Evolutionary conservation across 2,797 vertebrate genomes (phyloP), one percentile per base, ranked within the genome.

Genomic region (Centropyge bicolor): DNA sequence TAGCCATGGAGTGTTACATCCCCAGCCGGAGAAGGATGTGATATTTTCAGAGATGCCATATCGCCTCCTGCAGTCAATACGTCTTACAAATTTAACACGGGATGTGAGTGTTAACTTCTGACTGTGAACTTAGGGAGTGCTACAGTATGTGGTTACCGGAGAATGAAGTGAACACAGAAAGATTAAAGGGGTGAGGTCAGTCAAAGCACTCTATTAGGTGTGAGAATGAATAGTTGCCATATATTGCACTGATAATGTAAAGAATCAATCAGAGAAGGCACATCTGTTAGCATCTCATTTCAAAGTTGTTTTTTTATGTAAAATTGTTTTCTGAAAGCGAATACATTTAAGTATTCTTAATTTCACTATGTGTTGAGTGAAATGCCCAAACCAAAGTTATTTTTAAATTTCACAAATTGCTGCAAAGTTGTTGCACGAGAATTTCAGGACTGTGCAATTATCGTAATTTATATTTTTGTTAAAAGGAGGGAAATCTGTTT

Each of bases 21-120:
- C 85, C 57, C 82, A 79, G 77, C 67, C 59, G 41, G 76, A 69
- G 78, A 79, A 51, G 48, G 69, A 76, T 59, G 74, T 45, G 83
- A 87, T 86, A 81, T 75, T 91, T 89, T 90, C 73, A 87, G 86
- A 86, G 70, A 88, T 88, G 83, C 81, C 78, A 73, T 76, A 78
- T 64, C 86, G 85, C 62, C 81, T 71, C 76, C 87, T 88, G 87
- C 76, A 75, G 82, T 89, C 73, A 27, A 64, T 87, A 74, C 54
- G 61, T 91, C 85, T 80, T 82, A 84, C 52, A 78, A 75, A 82
- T 76, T 75, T 72, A 69, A 71, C 80, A 78, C 11, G n/a, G 64
- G 57, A 74, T 57, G 51, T 19, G 78, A 85, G 81, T 84, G 79
- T 87, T 80, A 77, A 57, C 72, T 70, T 64, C 83, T 77, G 70